Evolutionary conservation across 2,797 vertebrate species (phyloP).

Genomic region (Geotrypetes seraphini): DNA sequence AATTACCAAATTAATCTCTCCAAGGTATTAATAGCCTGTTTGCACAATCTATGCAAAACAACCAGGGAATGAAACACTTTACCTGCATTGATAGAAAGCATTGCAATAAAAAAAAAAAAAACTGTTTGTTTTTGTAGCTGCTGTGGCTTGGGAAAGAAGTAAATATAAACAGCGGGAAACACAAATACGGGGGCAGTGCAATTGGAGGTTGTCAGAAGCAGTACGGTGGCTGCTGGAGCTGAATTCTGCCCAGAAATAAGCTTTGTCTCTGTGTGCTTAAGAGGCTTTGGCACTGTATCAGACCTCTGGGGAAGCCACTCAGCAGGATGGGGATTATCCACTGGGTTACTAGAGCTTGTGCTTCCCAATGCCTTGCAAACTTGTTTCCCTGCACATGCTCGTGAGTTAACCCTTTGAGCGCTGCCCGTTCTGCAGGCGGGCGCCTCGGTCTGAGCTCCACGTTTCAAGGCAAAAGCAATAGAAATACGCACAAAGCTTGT

Average conservation of each 20-base stretch:
- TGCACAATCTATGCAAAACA: constrained; percentile 35
- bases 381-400: constrained; percentile 44
- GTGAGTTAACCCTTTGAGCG: constrained; percentile 47
- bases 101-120: constrained; percentile 35
- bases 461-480: too few relatives aligned
- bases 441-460: too few relatives aligned
- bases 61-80: constrained; percentile 23
- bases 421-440: constrained; percentile 28
- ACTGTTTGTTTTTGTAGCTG: constrained; percentile 60
- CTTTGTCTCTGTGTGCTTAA: constrained; percentile 63
- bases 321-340: constrained; percentile 57
- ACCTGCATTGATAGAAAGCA: constrained; percentile 45
- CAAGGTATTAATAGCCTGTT: constrained; percentile 55
- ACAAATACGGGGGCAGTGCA: constrained; percentile 49
- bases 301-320: constrained; percentile 62
- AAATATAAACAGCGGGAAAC: constrained; percentile 65
- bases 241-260: constrained; percentile 55
- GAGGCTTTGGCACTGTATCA: constrained; percentile 62
- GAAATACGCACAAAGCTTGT: too few relatives aligned
- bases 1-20: constrained; percentile 60
- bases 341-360: constrained; percentile 51
- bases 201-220: constrained; percentile 52
- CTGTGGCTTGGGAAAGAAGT: constrained; percentile 55
- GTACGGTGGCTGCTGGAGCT: constrained; percentile 50
- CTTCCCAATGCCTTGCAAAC: constrained; percentile 59